A percentile compares a stretch with the other conserved stretches of the same genome.
Conservation (phyloP, 2,888 invertebrate species). For the Ligdia adustata region DNA sequence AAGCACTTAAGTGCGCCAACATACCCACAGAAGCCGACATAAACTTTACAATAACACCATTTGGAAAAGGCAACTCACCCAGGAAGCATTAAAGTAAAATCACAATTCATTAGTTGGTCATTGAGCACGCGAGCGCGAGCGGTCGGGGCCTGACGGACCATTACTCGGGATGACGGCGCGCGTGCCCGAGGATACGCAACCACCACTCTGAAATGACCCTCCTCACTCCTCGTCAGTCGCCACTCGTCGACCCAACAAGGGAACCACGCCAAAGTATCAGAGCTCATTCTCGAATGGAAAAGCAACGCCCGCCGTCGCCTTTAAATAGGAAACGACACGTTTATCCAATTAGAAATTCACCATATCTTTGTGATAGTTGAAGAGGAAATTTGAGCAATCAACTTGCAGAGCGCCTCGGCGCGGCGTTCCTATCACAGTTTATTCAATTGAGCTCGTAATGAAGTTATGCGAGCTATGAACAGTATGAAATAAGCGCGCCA, state of each 20-base stretch:
- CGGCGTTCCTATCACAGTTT: constrained; percentile 82
- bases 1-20: no score
- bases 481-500: constrained; percentile 59
- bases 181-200: constrained; percentile 64
- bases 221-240: constrained; percentile 43
- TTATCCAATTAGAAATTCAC: constrained; percentile 85
- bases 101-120: constrained; percentile 76
- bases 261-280: constrained; percentile 46
- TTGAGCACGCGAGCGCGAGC: constrained; percentile 63
- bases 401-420: constrained; percentile 79
- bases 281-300: constrained; percentile 69
- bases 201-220: constrained; percentile 42
- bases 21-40: constrained; percentile 37
- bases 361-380: constrained; percentile 84
- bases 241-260: constrained; percentile 39
- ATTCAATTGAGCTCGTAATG: constrained; percentile 83
- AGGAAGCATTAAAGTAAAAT: constrained; percentile 69
- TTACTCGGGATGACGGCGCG: constrained; percentile 80
- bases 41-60: constrained; percentile 46
- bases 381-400: constrained; percentile 84
- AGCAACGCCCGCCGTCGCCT: constrained; percentile 75
- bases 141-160: constrained; percentile 65
- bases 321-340: constrained; percentile 84
- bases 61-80: constrained; percentile 64
- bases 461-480: constrained; percentile 78